These are phyloP conservation scores for Orestias chungarensis DNA, from an alignment of 2,797 vertebrate genomes.

Conservation along the genomic window DNA sequence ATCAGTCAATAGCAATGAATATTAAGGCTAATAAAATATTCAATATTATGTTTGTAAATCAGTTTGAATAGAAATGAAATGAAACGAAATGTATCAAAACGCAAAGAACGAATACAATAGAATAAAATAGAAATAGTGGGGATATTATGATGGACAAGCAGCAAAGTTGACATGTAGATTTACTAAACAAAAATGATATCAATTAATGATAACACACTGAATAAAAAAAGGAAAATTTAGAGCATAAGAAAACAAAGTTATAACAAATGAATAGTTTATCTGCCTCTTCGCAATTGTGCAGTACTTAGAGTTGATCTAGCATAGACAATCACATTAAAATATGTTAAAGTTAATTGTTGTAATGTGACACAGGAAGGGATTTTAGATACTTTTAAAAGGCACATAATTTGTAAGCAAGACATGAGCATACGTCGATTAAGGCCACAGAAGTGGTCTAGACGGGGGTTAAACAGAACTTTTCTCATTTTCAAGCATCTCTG, in stretches of 20 bases:
- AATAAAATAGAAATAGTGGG: too few species aligned
- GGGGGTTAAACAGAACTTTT: conserved; percentile 12
- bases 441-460: conserved; percentile 39
- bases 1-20: too few species aligned
- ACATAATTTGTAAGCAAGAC: conserved; percentile 19
- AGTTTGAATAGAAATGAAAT: too few species aligned
- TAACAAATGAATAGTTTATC: background rate
- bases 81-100: too few species aligned
- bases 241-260: background rate
- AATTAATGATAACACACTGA: too few species aligned
- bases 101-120: too few species aligned
- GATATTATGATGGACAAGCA: too few species aligned
- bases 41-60: too few species aligned
- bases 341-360: background rate
- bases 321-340: background rate
- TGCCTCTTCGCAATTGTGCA: background rate
- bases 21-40: too few species aligned
- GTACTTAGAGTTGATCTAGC: conserved; percentile 1
- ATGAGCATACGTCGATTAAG: conserved; percentile 22
- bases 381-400: conserved; percentile 8
- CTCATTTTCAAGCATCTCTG: conserved; percentile 34
- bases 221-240: background rate
- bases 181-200: too few species aligned
- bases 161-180: too few species aligned
- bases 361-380: conserved; percentile 8